Conservation (phyloP, 2,888 invertebrate species). For the Lypha dubia region DNA sequence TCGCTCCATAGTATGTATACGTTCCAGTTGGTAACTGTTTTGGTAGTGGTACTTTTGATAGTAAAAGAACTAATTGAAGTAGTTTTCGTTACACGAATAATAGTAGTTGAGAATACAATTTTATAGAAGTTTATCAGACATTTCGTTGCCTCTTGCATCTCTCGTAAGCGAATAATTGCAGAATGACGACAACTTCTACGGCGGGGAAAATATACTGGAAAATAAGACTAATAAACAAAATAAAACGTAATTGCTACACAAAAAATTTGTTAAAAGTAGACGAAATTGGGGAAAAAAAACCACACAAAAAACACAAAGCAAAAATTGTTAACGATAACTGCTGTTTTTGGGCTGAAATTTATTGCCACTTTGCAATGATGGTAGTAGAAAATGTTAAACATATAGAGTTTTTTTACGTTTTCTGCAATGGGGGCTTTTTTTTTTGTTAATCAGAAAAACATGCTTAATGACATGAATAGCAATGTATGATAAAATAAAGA, state of each 20-base stretch:
- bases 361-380: constrained; percentile 55
- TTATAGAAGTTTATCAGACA: constrained; percentile 63
- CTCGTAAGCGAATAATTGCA: constrained; percentile 58
- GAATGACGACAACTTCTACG: constrained; percentile 47
- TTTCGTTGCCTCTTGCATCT: constrained; percentile 65
- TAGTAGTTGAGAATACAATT: constrained; percentile 49
- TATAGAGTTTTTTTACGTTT: constrained; percentile 1
- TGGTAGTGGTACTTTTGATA: constrained; percentile 23
- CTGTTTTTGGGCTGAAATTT: constrained; percentile 56
- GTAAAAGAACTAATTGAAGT: constrained; percentile 54
- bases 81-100: constrained; percentile 9
- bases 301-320: too few species aligned
- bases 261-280: constrained; percentile 67
- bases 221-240: constrained; percentile 38
- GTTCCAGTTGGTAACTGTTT: constrained; percentile 21
- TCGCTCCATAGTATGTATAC: neutral
- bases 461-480: constrained; percentile 29
- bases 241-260: constrained; percentile 67
- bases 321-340: constrained; percentile 51
- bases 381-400: constrained; percentile 64
- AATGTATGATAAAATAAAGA: neutral
- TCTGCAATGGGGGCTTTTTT: neutral
- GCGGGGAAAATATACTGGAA: constrained; percentile 1
- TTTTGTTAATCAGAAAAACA: constrained; percentile 23
- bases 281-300: constrained; percentile 24